Evolutionary conservation across 1,140 invertebrate species (phyloP), one percentile per base, ranked within the genome.

Genomic region (Gryllus bimaculatus): DNA sequence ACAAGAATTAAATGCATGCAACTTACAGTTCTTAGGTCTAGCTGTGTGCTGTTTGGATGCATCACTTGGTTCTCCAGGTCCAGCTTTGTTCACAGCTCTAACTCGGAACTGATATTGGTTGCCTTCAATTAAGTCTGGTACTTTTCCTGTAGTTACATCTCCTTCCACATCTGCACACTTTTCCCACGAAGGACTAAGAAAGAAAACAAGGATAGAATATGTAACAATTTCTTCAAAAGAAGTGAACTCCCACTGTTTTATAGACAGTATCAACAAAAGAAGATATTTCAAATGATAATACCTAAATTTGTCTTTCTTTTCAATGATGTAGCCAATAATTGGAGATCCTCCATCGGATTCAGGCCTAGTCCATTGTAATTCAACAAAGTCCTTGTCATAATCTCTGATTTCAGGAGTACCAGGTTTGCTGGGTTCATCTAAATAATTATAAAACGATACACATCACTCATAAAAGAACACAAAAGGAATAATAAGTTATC

Each of bases 61-160:
- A 82, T 97, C 93, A 81, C 95, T 97, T 0, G 98, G 94, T 84
- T 93, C 92, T 76, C 97, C 94, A 73, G 93, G 92, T 49, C 98
- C 98, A 47, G 95, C 97, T 85, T 98, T 98, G 84, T 99, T 99
- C 0, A 97, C 91, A 18, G 98, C 97, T 76, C 92, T 88, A 5
- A 99, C 92, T 49, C 98, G 89, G 91, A 99, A 99, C 87, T 99
- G 94, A 82, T 97, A 97, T 21, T 91, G 92, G 80, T 94, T 94
- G 15, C 97, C 97, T 88, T 97, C 95, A 79, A 95, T 93, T 0
- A 99, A 88, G 83, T 95, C 94, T 20, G 93, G 91, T 7, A 99
- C 95, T 84, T 91, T 93, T 8, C 93, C 95, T 76, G 89, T 90
- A 47, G 94, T 94, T 20, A 93, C 90, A 84, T 98, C 93, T 76